Conservation (phyloP, 2,113 vertebrate genomes). For the Paramormyrops kingsleyae region DNA sequence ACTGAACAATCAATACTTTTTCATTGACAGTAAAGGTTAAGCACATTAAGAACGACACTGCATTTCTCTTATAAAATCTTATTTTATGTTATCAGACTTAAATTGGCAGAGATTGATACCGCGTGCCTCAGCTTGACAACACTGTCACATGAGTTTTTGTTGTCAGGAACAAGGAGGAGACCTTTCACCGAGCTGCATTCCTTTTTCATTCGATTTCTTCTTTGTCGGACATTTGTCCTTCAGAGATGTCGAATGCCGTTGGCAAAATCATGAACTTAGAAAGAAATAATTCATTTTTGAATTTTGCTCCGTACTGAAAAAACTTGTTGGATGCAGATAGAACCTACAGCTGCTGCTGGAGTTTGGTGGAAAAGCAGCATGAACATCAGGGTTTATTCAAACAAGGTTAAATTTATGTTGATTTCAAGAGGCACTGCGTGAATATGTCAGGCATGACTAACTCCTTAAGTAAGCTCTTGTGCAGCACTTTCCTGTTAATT, state of each 20-base stretch:
- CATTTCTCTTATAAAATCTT: constrained; percentile 79
- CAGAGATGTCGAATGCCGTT: constrained; percentile 39
- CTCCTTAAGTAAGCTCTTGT: neutral
- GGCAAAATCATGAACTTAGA: constrained; percentile 33
- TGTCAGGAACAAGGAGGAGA: constrained; percentile 50
- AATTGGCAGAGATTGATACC: constrained; percentile 75
- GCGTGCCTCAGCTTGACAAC: constrained; percentile 60
- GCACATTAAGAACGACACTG: constrained; percentile 76
- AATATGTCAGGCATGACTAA: neutral
- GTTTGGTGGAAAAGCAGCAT: neutral
- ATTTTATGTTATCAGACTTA: constrained; percentile 74
- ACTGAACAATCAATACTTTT: constrained; percentile 72
- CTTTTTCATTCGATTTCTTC: constrained; percentile 39
- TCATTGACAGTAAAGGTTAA: constrained; percentile 81
- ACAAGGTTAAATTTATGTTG: neutral
- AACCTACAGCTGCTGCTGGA: neutral
- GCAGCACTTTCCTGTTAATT: neutral
- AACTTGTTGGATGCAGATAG: neutral
- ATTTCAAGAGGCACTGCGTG: neutral
- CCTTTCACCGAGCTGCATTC: neutral
- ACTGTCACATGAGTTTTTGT: constrained; percentile 56
- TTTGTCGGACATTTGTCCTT: constrained; percentile 54
- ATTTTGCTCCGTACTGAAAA: neutral
- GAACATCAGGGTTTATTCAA: neutral
- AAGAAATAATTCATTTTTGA: constrained; percentile 30